Evolutionary conservation across 2,113 vertebrate species (phyloP).

Genomic region (Rhinolophus sinicus): DNA sequence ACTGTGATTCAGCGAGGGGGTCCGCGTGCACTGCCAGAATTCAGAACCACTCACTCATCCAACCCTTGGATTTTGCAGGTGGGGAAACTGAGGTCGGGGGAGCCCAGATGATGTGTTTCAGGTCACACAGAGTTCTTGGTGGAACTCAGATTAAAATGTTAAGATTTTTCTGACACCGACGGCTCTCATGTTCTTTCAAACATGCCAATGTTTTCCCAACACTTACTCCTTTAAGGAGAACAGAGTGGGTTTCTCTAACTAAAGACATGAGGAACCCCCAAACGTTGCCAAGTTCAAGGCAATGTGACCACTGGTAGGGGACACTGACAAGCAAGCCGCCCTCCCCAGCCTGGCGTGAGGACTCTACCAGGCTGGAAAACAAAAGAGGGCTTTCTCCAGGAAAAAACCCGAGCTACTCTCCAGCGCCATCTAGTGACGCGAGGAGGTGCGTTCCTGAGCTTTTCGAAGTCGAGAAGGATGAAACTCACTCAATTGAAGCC

Average conservation of each 20-base stretch:
- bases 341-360: not conserved
- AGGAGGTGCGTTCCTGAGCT: not conserved
- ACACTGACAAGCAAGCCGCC: no score
- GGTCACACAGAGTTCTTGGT: not conserved
- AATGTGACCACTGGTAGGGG: no score
- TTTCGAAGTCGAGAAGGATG: rapidly evolving
- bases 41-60: not conserved
- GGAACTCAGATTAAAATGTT: not conserved
- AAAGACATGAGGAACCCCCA: not conserved
- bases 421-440: conserved; percentile 48
- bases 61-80: not conserved
- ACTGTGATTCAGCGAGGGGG: not conserved
- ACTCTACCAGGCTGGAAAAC: not conserved
- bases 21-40: no score
- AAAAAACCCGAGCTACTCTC: not conserved
- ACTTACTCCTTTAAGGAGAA: not conserved
- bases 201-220: rapidly evolving
- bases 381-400: not conserved
- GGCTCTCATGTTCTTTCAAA: not conserved
- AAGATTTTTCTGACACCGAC: no score
- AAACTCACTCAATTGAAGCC: rapidly evolving
- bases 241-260: not conserved
- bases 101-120: not conserved
- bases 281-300: not conserved
- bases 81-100: not conserved